Base-by-base conservation (phyloP, 2,888 invertebrate species). In the Acholoe squamosa region DNA sequence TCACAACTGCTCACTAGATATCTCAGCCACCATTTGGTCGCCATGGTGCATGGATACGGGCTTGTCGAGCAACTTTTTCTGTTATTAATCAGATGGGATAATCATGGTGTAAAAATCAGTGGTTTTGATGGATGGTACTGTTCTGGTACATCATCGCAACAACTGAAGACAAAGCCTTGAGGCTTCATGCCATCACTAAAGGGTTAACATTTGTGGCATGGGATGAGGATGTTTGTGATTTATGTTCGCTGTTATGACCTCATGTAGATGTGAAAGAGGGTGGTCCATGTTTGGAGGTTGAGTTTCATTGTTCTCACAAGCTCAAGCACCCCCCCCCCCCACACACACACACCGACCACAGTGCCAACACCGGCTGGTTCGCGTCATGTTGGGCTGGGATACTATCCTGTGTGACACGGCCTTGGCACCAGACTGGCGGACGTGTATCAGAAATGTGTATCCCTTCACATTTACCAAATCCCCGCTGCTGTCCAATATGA, bases 401-500 rank as follows among this genome's bases (percentile, higher is more conserved):
- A 86, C 25, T 33, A 86, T 86, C 56, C 33, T 25, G n/a, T 86
- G 86, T 54, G 86, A 86, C 86, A 86, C 86, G 16, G 54, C 54
- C 56, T 19, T 86, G 86, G 86, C 86, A 86, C 86, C 86, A 86
- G 86, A 31, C 86, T 52, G 86, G 86, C 86, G 86, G 86, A 25
- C 86, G 86, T 86, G 86, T 86, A 86, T 86, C 86, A 86, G 86
- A 86, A 86, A 86, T 86, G 86, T 86, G 86, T 86, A 86, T 86
- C 86, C 86, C 76, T 25, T 43, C 43, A 43, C 43, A 43, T 43
- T 43, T 43, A 43, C 43, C 43, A 43, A 43, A 43, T 10, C 43
- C 43, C 10, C 43, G n/a, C 43, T 43, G 43, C 43, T 10, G 43
- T 43, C 43, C 86, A 86, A 86, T 86, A 86, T 86, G 86, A 86